These are phyloP conservation scores for Bovichtus variegatus DNA, from an alignment of 2,797 vertebrate species.

Conservation along the genomic window DNA sequence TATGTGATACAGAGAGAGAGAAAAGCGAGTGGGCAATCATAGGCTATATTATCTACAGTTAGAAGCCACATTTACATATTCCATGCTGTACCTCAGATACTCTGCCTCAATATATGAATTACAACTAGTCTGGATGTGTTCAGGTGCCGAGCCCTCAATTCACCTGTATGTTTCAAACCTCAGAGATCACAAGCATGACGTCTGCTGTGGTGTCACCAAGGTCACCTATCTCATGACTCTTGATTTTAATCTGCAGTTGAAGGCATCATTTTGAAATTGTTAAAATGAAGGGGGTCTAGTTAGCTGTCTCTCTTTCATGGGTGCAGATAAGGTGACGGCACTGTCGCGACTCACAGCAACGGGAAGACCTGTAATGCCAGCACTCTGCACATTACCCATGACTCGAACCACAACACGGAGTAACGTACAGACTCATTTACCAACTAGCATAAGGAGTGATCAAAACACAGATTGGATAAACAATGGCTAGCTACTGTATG, in stretches of 20 bases:
- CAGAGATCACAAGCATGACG: not conserved
- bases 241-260: constrained; percentile 27
- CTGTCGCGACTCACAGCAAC: not conserved
- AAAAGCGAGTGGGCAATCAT: not conserved
- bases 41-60: constrained; percentile 30
- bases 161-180: constrained; percentile 5
- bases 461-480: not conserved
- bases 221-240: constrained; percentile 2
- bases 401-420: accelerated
- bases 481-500: not conserved
- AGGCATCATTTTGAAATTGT: not conserved
- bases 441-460: not conserved
- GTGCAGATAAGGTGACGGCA: no score
- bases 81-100: constrained; percentile 27
- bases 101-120: constrained; percentile 15
- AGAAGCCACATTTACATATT: constrained; percentile 31
- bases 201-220: not conserved
- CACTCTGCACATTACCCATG: not conserved
- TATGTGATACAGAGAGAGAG: constrained; percentile 5
- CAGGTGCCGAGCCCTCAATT: not conserved
- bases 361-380: not conserved
- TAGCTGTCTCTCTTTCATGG: not conserved
- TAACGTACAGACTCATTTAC: not conserved
- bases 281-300: not conserved
- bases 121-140: constrained; percentile 1